Conservation (phyloP, 2,113 vertebrate species). For the Bambusicola thoracicus region DNA sequence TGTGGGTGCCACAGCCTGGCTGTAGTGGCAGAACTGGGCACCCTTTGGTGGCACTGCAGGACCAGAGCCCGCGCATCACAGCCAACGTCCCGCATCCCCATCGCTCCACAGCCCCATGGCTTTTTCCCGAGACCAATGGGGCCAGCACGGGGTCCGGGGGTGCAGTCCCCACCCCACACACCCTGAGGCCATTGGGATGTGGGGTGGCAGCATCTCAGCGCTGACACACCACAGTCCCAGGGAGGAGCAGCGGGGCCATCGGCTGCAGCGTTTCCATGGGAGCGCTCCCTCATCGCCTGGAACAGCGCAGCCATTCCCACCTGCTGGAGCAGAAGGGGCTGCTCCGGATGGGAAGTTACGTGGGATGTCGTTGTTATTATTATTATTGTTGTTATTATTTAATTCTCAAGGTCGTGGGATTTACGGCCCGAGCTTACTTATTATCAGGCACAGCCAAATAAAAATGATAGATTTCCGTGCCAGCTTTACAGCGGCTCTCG, state of each 20-base stretch:
- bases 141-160: neutral
- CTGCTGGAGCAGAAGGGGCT: neutral
- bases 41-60: neutral
- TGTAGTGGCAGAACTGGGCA: neutral
- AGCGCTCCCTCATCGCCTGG: neutral
- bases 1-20: neutral
- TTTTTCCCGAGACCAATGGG: neutral
- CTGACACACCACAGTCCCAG: neutral
- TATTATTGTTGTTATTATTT: constrained; percentile 54
- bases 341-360: neutral
- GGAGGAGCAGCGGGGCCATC: neutral
- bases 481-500: constrained; percentile 69
- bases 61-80: neutral
- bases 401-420: constrained; percentile 74
- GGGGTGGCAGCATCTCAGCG: neutral
- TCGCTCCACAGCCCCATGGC: neutral
- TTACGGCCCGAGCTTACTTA: constrained; percentile 71
- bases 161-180: neutral
- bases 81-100: neutral
- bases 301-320: neutral
- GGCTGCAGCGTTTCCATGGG: neutral
- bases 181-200: neutral
- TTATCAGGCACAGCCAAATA: constrained; percentile 71
- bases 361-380: constrained; percentile 34
- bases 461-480: constrained; percentile 74